Evolutionary conservation across 1,140 invertebrate genomes (phyloP).

Genomic region (Glossosoma conforme): DNA sequence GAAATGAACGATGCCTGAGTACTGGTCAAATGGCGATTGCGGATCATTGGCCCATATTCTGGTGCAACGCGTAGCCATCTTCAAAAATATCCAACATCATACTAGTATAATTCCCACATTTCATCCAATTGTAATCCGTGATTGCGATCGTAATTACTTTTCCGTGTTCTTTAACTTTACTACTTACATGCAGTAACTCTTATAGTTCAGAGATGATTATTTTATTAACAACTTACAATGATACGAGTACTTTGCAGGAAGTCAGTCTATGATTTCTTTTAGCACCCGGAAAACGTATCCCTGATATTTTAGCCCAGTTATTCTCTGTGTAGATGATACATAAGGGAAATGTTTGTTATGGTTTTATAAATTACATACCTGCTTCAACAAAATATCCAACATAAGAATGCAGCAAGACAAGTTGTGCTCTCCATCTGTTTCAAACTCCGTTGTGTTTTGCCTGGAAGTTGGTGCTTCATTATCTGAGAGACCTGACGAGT

Average conservation of each 20-base stretch:
- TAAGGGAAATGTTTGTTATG: too few species aligned
- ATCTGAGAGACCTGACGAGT: conserved; percentile 66
- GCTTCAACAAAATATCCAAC: conserved; percentile 92
- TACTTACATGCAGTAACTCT: too few species aligned
- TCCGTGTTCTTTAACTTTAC: too few species aligned
- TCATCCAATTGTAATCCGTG: too few species aligned
- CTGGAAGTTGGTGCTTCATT: conserved; percentile 59
- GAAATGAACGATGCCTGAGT: too few species aligned
- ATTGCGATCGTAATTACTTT: too few species aligned
- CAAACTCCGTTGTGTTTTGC: conserved; percentile 53
- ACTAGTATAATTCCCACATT: too few species aligned
- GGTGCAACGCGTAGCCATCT: too few species aligned
- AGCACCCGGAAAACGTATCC: background rate
- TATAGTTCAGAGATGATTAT: too few species aligned
- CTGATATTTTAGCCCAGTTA: background rate
- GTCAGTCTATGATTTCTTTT: background rate
- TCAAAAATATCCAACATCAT: too few species aligned
- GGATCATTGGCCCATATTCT: too few species aligned
- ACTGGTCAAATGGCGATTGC: too few species aligned
- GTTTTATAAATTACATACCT: conserved; percentile 52
- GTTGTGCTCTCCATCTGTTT: conserved; percentile 65
- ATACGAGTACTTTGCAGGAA: background rate
- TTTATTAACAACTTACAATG: background rate
- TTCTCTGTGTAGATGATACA: background rate
- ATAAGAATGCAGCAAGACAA: conserved; percentile 93